Conservation (phyloP, 30 jellyfish, hydroid and myxozoan species). For the Aurelia sp. region DNA sequence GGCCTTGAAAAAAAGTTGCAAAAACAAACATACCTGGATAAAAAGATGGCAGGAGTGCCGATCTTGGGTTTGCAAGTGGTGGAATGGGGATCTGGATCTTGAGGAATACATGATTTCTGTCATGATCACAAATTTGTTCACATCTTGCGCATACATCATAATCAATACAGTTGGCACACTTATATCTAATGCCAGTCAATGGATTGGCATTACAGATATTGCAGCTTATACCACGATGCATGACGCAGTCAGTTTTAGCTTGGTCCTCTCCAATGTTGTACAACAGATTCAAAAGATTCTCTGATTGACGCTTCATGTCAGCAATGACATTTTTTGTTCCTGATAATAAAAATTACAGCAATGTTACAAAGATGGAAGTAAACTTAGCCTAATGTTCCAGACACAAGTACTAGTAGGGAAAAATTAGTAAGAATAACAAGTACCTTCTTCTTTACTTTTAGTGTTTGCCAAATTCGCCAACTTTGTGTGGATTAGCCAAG, state of each 20-base stretch:
- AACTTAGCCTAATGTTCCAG: no score
- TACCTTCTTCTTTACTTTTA: no score
- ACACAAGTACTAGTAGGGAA: no score
- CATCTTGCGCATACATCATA: slow-evolving; percentile 95
- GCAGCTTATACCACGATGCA: slow-evolving; percentile 97
- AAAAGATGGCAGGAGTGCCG: slow-evolving; percentile 77
- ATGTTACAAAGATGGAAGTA: no score
- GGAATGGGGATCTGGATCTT: slow-evolving; percentile 88
- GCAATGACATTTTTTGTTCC: not conserved
- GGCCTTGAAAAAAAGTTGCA: not conserved
- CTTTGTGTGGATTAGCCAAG: no score
- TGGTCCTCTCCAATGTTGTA: slow-evolving; percentile 93
- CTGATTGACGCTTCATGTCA: slow-evolving; percentile 63
- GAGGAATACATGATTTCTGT: slow-evolving; percentile 85
- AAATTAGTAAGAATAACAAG: no score
- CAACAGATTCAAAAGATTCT: slow-evolving; percentile 69
- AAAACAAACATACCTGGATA: slow-evolving; percentile 87
- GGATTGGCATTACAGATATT: slow-evolving; percentile 93
- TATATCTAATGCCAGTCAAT: slow-evolving; percentile 90
- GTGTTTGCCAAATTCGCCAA: no score
- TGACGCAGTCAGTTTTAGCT: slow-evolving; percentile 61
- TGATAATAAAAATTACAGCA: not conserved
- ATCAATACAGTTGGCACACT: slow-evolving; percentile 93
- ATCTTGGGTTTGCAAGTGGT: slow-evolving; percentile 95
- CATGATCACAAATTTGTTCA: slow-evolving; percentile 93